Base-by-base conservation (phyloP, 2,888 invertebrate species). In the Punctoribates punctum region DNA sequence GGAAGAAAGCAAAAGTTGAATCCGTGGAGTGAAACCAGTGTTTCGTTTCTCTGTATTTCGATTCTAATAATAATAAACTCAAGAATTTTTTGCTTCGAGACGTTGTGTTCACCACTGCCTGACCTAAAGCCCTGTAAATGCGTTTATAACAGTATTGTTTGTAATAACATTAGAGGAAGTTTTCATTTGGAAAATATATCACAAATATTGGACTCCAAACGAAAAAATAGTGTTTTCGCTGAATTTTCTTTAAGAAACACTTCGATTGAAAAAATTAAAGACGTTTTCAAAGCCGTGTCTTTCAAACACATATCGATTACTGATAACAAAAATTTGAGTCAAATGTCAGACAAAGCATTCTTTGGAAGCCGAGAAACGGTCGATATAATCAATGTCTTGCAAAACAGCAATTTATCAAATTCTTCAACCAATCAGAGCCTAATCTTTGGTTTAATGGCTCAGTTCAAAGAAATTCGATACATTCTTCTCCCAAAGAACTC, bases 111-210 rank as follows among this genome's bases (percentile, higher is more conserved):
- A 57, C 3, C 57, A 23, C n/a, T 57, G 9, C 17, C 17, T 15
- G 57, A 17, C 57, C 5, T 57, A 57, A 57, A 57, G 11, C 57
- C 57, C 15, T 57, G 57, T 20, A 25, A 57, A 25, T 57, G 57
- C 25, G 11, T 20, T 11, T 11, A 20, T 1, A 57, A 57, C 20
- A 23, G 23, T 20, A 57, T 57, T 57, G 25, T 20, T 11, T 57
- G 57, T 11, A 2, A 20, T 20, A 20, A 57, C 20, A 57, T 57
- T n/a, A 25, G 57, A 23, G 23, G 25, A 23, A n/a, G 20, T 20
- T 57, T 57, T 9, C 17, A 57, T 57, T 57, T 57, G 23, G 57
- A 20, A 57, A 57, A 25, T 57, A 57, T 57, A 57, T 57, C 57
- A 57, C 11, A 57, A 57, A 57, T 23, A 57, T 13, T 57, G 11